Base-by-base conservation (phyloP, 2,888 invertebrate species). In the Mantis religiosa region DNA sequence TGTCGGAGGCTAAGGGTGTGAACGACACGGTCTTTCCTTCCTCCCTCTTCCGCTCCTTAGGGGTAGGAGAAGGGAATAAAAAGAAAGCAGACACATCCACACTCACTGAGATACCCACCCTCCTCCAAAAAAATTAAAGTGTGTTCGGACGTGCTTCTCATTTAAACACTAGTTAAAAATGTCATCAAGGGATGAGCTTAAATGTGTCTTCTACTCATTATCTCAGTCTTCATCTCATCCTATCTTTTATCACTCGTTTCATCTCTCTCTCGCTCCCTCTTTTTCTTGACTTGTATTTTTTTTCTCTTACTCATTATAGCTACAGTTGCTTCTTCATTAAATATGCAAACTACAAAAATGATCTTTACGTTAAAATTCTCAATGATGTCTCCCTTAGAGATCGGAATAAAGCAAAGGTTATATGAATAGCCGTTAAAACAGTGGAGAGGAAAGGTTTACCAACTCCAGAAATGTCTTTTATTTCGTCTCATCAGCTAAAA, bases 81-180 rank as follows among this genome's bases (percentile, higher is more conserved):
- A 85, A 25, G 47, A 25, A 47, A 41, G 47, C 25, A 87, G 28
- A 71, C 87, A 87, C 87, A 87, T 71, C 81, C 82, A 87, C 28
- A 87, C 30, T 71, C 54, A 71, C 54, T 71, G 54, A 71, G 25
- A 71, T 25, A 25, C 54, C 54, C 54, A 71, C 54, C 54, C 28
- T 25, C 54, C 85, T 71, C 27, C 47, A 85, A 88, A 88, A 88
- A 88, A 88, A 88, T 82, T 88, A 88, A 88, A 88, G 82, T 82
- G 82, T 88, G 88, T 82, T 85, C 88, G 85, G 88, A 90, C 90
- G 90, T 90, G 90, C 89, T 88, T 89, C 90, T 89, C 89, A 90
- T 90, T 90, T 90, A 90, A 90, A 88, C 88, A 87, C 90, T 90
- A 90, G 89, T 90, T 90, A 90, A 90, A 90, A 90, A 90, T 90